A percentile compares a stretch with the other conserved stretches of the same genome.
These are phyloP conservation scores for Cephus nigrinus DNA, from an alignment of 2,888 invertebrate genomes.

Conservation along the genomic window DNA sequence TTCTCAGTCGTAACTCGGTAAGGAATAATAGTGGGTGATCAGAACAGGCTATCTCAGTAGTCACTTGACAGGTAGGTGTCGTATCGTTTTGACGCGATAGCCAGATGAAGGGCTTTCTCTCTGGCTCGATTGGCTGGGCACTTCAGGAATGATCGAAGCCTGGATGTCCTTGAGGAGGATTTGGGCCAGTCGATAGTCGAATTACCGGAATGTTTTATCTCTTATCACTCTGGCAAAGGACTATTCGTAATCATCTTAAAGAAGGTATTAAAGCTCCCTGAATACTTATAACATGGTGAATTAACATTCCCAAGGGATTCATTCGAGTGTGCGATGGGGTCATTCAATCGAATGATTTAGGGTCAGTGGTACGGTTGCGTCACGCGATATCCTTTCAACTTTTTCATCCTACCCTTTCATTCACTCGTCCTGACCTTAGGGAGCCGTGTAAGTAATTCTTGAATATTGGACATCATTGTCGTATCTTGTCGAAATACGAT, in stretches of 20 bases:
- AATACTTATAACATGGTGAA: background rate
- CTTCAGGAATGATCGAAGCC: constrained; percentile 19
- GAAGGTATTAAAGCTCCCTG: background rate
- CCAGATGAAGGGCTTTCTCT: background rate
- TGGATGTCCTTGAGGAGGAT: constrained; percentile 28
- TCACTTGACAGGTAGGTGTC: background rate
- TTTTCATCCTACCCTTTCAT: background rate
- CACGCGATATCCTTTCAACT: constrained; percentile 18
- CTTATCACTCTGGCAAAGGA: background rate
- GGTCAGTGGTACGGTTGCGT: background rate
- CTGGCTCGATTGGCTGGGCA: constrained; percentile 20
- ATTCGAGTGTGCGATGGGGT: background rate
- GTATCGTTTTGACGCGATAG: background rate
- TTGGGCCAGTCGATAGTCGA: constrained; percentile 38
- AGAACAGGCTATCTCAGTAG: background rate
- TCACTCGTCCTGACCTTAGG: background rate
- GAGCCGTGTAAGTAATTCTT: background rate
- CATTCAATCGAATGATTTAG: background rate
- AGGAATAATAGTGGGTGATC: background rate
- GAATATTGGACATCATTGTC: background rate
- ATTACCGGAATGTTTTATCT: constrained; percentile 6
- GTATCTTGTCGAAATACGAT: background rate
- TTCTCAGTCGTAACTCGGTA: background rate
- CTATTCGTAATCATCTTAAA: background rate
- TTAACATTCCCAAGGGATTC: background rate